These are phyloP conservation scores for Mycetomoellerius zeteki DNA, from an alignment of 1,140 invertebrate genomes.

Conservation along the genomic window DNA sequence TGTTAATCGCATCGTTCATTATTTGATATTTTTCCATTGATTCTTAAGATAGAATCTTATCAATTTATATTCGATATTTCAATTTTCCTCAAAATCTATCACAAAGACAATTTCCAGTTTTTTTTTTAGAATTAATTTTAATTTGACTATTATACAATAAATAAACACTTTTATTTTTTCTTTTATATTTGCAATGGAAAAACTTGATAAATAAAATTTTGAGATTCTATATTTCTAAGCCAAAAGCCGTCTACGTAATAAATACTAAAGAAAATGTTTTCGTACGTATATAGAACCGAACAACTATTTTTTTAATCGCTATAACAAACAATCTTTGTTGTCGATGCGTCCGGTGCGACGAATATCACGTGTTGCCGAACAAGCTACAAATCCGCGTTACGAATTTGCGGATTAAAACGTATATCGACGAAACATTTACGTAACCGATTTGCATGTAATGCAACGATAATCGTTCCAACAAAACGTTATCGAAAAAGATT, in stretches of 20 bases:
- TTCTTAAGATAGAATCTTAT: background rate
- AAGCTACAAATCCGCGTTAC: conserved; percentile 26
- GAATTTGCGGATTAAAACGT: conserved; percentile 23
- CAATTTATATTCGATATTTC: conserved; percentile 13
- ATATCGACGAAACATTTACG: conserved; percentile 36
- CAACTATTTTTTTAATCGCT: conserved; percentile 39
- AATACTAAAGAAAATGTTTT: conserved; percentile 18
- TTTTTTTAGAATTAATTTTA: background rate
- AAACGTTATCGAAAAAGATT: conserved; percentile 57
- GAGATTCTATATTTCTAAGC: conserved; percentile 13
- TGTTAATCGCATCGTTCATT: background rate
- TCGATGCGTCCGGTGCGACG: background rate
- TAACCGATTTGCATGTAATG: conserved; percentile 35
- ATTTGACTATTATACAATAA: background rate
- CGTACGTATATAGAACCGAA: background rate
- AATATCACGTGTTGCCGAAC: conserved; percentile 6
- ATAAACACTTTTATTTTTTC: conserved; percentile 13
- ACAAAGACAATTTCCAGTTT: background rate
- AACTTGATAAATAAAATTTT: background rate
- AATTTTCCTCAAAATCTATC: background rate
- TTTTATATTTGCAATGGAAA: conserved; percentile 5
- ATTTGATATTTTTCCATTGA: conserved; percentile 2
- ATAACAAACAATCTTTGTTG: conserved; percentile 17
- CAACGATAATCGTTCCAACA: conserved; percentile 25
- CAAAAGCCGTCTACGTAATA: background rate